Conservation (phyloP, 2,888 invertebrate genomes). For the Hartigia nigra region DNA sequence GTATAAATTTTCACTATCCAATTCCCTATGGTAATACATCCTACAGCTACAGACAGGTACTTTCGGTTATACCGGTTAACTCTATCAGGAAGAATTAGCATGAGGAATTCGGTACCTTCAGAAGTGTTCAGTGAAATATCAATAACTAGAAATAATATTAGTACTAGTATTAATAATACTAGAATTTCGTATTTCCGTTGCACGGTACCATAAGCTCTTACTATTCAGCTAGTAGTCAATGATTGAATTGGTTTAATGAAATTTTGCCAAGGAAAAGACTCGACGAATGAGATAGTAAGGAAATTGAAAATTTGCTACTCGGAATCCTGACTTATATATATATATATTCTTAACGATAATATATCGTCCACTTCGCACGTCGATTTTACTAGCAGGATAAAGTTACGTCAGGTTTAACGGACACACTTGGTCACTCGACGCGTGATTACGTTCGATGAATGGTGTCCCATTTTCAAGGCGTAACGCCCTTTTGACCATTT, state of each 20-base stretch:
- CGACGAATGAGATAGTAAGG: no score
- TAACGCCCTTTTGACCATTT: background rate
- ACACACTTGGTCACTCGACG: background rate
- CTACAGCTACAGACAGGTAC: background rate
- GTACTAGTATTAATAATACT: background rate
- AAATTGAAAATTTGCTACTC: no score
- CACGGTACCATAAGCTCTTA: background rate
- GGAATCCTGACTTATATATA: no score
- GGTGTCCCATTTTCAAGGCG: background rate
- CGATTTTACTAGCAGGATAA: background rate
- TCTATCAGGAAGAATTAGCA: background rate
- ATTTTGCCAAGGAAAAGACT: background rate
- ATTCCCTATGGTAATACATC: background rate
- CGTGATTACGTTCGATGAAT: background rate
- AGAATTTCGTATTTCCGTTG: background rate
- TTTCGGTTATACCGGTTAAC: background rate
- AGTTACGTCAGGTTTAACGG: background rate
- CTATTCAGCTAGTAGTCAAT: background rate
- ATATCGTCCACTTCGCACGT: background rate
- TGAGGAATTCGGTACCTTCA: background rate
- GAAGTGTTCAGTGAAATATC: background rate
- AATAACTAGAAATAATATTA: background rate
- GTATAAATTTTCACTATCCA: background rate
- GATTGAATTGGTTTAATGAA: background rate
- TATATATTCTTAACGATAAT: background rate